Conservation (phyloP, 2,797 vertebrate genomes). For the Micromesistius poutassou region DNA sequence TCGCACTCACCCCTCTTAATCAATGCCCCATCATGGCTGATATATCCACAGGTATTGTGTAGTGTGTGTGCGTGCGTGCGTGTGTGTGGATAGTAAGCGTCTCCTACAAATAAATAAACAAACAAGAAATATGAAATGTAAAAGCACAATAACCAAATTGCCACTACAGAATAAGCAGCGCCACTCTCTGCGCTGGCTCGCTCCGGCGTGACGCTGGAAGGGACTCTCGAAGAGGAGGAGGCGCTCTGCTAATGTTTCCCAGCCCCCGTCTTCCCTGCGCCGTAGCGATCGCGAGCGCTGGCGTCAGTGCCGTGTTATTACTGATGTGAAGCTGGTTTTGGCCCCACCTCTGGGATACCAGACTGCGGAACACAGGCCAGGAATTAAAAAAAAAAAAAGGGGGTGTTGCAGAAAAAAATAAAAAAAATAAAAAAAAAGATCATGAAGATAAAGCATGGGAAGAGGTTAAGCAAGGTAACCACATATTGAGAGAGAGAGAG, state of each 20-base stretch:
- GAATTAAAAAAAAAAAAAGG: conserved; percentile 36
- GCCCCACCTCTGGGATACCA: conserved; percentile 12
- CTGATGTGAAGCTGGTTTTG: background rate
- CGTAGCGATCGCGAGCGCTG: too few relatives aligned
- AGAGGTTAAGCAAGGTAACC: conserved; percentile 61
- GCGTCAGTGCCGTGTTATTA: background rate
- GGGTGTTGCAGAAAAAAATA: conserved; percentile 29
- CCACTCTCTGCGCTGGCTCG: background rate
- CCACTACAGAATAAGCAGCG: background rate
- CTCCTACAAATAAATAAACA: background rate
- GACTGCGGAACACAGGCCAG: conserved; percentile 39
- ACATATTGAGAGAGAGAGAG: conserved; percentile 26
- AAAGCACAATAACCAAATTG: background rate
- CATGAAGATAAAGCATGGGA: conserved; percentile 54
- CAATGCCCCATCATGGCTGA: background rate
- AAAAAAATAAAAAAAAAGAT: conserved; percentile 29
- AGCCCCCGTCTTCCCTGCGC: too few relatives aligned
- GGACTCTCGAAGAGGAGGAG: background rate
- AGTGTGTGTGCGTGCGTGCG: background rate
- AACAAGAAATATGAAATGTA: background rate
- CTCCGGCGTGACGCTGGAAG: background rate
- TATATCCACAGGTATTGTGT: background rate
- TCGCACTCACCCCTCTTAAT: background rate
- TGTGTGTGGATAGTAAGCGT: background rate
- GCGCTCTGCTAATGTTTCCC: background rate